Conservation (phyloP, 2,113 vertebrate species). For the Corythornis vintsioides region DNA sequence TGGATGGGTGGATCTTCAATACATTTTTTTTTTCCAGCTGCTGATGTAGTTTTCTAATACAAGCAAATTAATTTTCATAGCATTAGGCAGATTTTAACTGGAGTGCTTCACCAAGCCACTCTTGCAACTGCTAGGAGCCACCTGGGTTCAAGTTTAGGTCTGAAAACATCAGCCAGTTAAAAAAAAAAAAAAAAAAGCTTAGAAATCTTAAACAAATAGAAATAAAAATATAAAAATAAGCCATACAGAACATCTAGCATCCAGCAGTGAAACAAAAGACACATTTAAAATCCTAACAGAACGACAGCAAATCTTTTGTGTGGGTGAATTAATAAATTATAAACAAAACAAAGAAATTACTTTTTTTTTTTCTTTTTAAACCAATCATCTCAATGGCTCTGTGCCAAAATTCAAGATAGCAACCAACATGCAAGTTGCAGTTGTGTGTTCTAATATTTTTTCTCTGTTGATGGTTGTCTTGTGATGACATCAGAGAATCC, state of each 20-base stretch:
- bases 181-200: background rate
- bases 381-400: constrained; percentile 16
- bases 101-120: constrained; percentile 10
- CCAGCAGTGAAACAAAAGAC: constrained; percentile 5
- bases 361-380: constrained; percentile 79
- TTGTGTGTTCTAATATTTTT: background rate
- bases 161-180: constrained; percentile 24
- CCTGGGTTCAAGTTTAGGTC: constrained; percentile 31
- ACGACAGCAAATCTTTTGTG: constrained; percentile 10
- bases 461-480: constrained; percentile 1
- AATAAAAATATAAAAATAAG: constrained; percentile 22
- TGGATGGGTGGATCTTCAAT: background rate
- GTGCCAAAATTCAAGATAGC: constrained; percentile 49
- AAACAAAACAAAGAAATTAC: constrained; percentile 64
- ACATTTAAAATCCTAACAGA: constrained; percentile 25
- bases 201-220: constrained; percentile 39
- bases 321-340: constrained; percentile 51
- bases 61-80: constrained; percentile 38
- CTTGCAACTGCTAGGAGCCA: constrained; percentile 34
- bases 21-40: constrained; percentile 44
- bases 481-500: background rate
- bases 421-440: background rate
- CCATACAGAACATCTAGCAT: background rate
- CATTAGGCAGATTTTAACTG: constrained; percentile 37
- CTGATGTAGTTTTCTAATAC: constrained; percentile 19